These are phyloP conservation scores for Metallyticus violacea DNA, from an alignment of 2,888 invertebrate genomes.

Conservation along the genomic window DNA sequence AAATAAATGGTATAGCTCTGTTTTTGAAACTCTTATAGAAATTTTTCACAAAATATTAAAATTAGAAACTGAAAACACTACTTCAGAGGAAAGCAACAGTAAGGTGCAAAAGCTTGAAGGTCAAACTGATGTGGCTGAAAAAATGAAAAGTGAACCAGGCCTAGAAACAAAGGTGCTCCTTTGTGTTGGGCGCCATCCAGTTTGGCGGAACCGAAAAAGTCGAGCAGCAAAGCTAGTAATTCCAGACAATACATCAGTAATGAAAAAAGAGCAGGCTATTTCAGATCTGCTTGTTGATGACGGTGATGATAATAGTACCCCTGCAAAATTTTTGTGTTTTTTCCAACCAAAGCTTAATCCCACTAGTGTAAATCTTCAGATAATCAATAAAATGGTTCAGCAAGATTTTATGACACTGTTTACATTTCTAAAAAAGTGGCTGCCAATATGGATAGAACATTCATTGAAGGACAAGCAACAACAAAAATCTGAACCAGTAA, in stretches of 20 bases:
- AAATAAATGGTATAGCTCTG: constrained; percentile 40
- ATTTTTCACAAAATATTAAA: constrained; percentile 44
- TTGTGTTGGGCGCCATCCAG: background rate
- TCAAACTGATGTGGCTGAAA: constrained; percentile 44
- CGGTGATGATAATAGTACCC: background rate
- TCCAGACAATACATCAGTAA: background rate
- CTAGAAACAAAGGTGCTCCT: background rate
- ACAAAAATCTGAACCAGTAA: background rate
- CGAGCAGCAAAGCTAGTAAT: background rate
- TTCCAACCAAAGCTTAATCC: background rate
- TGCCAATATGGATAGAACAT: background rate
- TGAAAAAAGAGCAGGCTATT: background rate
- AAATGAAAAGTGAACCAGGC: background rate
- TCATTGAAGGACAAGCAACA: background rate
- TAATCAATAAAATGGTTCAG: background rate
- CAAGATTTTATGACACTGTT: background rate
- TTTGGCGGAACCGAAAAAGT: background rate
- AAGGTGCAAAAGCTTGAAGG: constrained; percentile 44
- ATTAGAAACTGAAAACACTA: constrained; percentile 22
- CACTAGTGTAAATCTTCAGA: background rate
- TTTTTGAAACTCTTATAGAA: constrained; percentile 41
- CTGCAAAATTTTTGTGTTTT: background rate
- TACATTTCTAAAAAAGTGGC: background rate
- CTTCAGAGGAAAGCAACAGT: constrained; percentile 34
- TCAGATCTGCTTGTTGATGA: background rate